Evolutionary conservation across 2,888 invertebrate species (phyloP).

Genomic region (Melolontha melolontha): DNA sequence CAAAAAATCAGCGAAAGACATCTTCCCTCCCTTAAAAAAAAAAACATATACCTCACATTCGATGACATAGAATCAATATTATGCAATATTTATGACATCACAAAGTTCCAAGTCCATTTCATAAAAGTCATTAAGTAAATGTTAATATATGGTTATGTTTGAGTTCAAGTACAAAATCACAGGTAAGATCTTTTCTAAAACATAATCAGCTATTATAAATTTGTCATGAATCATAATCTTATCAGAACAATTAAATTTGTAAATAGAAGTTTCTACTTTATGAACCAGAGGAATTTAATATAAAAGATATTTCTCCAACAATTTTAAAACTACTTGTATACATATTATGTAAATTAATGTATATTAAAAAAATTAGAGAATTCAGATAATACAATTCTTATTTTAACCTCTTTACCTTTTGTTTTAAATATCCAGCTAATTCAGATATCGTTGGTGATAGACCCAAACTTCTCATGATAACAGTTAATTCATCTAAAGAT

Average conservation of each 20-base stretch:
- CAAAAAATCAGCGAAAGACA: conserved; percentile 95
- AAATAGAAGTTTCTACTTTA: no score
- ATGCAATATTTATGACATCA: conserved; percentile 41
- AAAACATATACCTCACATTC: conserved; percentile 21
- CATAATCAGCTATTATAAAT: background rate
- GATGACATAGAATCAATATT: conserved; percentile 21
- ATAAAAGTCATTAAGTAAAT: no score
- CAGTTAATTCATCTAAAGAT: conserved; percentile 89
- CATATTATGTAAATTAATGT: no score
- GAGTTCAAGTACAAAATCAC: no score
- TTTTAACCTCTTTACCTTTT: conserved; percentile 62
- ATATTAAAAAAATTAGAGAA: no score
- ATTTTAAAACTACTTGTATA: background rate
- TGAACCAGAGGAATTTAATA: no score
- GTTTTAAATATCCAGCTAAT: conserved; percentile 83
- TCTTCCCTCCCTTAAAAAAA: conserved; percentile 78
- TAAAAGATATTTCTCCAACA: background rate
- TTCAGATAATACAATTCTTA: background rate
- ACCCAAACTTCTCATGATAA: conserved; percentile 94
- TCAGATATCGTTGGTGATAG: conserved; percentile 95
- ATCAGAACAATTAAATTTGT: conserved; percentile 12
- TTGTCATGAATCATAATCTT: conserved; percentile 4
- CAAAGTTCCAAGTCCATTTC: conserved; percentile 38
- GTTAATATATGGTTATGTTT: no score
- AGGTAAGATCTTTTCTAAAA: no score